Evolutionary conservation across 1,140 invertebrate genomes (phyloP).

Genomic region (Euborellia annulipes): DNA sequence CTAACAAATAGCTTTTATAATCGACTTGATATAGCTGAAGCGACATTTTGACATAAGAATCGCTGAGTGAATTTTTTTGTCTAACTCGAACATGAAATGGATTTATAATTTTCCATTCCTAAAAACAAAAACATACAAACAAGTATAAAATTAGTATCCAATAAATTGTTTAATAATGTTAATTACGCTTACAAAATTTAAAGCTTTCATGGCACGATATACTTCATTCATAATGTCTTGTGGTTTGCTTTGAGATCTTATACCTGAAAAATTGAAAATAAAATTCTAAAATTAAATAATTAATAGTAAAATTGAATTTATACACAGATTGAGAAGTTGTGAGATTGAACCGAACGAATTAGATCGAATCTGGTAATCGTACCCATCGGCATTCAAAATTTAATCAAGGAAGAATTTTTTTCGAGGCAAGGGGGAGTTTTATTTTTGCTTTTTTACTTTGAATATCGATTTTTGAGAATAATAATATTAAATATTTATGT

Average conservation of each 20-base stretch:
- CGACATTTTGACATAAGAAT: constrained; percentile 88
- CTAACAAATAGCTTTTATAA: constrained; percentile 89
- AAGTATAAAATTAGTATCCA: not conserved
- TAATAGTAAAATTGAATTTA: too few relatives aligned
- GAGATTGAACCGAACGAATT: too few relatives aligned
- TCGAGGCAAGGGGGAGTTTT: too few relatives aligned
- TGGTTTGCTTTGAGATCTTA: constrained; percentile 95
- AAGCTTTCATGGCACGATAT: constrained; percentile 94
- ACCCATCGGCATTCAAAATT: too few relatives aligned
- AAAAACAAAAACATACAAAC: constrained; percentile 27
- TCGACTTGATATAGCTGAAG: constrained; percentile 98
- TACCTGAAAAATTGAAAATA: constrained; percentile 55
- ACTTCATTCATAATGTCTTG: constrained; percentile 99
- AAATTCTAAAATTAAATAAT: too few relatives aligned
- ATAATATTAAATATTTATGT: too few relatives aligned
- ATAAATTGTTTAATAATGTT: not conserved
- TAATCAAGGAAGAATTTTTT: too few relatives aligned
- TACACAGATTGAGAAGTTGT: too few relatives aligned
- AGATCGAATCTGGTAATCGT: too few relatives aligned
- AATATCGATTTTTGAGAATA: too few relatives aligned
- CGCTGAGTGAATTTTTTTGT: constrained; percentile 64
- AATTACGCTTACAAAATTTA: constrained; percentile 65
- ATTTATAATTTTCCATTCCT: constrained; percentile 98
- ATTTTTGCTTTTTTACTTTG: too few relatives aligned
- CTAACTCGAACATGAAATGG: constrained; percentile 83